These are phyloP conservation scores for Fragum fragum DNA, from an alignment of 2,888 invertebrate genomes.

Conservation along the genomic window DNA sequence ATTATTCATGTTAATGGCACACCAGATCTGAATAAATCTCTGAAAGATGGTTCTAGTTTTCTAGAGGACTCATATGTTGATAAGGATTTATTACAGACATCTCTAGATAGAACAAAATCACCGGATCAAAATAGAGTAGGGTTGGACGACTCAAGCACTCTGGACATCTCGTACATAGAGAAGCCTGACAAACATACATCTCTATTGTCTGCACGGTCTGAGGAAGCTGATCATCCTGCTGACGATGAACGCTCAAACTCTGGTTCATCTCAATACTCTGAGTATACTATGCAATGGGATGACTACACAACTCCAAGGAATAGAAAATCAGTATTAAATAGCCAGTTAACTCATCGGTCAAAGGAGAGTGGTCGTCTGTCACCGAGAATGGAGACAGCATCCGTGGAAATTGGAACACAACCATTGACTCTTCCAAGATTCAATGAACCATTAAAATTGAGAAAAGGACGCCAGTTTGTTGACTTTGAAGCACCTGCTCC, in stretches of 20 bases:
- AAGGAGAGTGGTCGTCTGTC: constrained; percentile 62
- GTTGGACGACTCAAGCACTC: constrained; percentile 14
- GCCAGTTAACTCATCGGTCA: constrained; percentile 50
- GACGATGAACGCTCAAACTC: constrained; percentile 33
- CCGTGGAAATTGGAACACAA: constrained; percentile 54
- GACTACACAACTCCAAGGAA: constrained; percentile 55
- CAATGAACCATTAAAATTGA: constrained; percentile 58
- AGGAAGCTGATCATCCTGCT: constrained; percentile 26
- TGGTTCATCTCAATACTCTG: not conserved
- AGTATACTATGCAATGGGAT: constrained; percentile 54
- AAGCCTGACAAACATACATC: constrained; percentile 15
- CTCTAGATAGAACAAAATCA: not conserved
- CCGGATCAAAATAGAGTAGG: not conserved
- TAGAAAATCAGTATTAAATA: constrained; percentile 7
- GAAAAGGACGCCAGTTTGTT: constrained; percentile 61
- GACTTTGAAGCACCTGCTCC: constrained; percentile 66
- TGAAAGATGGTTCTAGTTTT: not conserved
- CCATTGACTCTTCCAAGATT: constrained; percentile 58
- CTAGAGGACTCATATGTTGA: not conserved
- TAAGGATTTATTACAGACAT: constrained; percentile 1
- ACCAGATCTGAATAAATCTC: not conserved
- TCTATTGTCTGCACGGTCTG: constrained; percentile 9
- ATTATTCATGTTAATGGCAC: not conserved
- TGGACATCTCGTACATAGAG: constrained; percentile 16
- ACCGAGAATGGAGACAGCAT: constrained; percentile 46